phyloP scores from a whole-genome alignment of 1,140 invertebrate species.

The Cydia amplana region DNA sequence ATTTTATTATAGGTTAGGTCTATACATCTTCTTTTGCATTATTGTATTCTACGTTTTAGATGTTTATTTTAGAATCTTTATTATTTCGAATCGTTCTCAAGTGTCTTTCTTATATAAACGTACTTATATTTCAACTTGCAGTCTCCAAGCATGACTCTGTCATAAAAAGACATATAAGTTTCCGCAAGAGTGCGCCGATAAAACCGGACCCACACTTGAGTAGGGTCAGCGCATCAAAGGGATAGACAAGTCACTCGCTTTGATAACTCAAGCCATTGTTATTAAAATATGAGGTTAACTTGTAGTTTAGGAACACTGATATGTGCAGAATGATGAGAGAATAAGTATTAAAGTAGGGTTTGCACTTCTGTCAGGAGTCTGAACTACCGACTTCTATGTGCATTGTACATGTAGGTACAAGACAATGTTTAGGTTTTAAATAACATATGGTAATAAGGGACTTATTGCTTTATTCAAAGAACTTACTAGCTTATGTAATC shows the following conservation, averaged over 20 bases:
- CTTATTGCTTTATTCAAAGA: too few species aligned
- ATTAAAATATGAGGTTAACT: constrained; percentile 31
- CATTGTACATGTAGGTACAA: too few species aligned
- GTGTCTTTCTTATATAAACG: not conserved
- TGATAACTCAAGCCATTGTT: constrained; percentile 29
- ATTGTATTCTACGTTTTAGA: not conserved
- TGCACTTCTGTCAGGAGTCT: not conserved
- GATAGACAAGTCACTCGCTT: constrained; percentile 32
- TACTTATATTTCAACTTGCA: not conserved
- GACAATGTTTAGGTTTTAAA: too few species aligned
- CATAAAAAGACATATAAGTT: constrained; percentile 32
- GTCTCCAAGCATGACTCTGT: constrained; percentile 23
- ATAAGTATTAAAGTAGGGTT: not conserved
- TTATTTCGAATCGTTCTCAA: not conserved
- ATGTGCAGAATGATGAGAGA: not conserved
- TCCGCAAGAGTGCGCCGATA: constrained; percentile 22
- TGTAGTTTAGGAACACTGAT: constrained; percentile 19
- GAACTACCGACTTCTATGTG: not conserved
- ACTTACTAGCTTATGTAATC: too few species aligned
- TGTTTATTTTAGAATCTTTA: too few species aligned
- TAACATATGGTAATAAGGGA: too few species aligned
- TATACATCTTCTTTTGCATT: not conserved
- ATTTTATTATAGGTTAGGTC: not conserved
- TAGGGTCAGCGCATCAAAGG: constrained; percentile 32
- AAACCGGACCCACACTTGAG: constrained; percentile 30